These are phyloP conservation scores for Tragelaphus buxtoni DNA, from an alignment of 2,113 vertebrate species.

Conservation along the genomic window DNA sequence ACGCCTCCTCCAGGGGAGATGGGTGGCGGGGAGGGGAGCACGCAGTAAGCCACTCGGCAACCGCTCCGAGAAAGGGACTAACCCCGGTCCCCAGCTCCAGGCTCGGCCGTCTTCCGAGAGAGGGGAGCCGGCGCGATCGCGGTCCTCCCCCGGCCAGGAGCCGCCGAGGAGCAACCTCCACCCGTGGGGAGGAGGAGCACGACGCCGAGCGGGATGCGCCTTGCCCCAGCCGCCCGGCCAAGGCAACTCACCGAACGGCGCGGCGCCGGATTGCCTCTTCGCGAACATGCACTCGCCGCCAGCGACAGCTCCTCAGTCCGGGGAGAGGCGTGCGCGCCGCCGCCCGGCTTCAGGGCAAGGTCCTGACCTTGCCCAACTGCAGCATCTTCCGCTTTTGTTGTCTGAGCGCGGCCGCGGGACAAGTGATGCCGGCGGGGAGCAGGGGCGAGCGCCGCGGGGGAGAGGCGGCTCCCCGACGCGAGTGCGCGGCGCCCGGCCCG, in stretches of 20 bases:
- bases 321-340: conserved; percentile 59
- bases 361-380: conserved; percentile 81
- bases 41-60: conserved; percentile 55
- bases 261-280: conserved; percentile 73
- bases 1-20: conserved; percentile 59
- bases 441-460: conserved; percentile 43
- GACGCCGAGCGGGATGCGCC: conserved; percentile 7
- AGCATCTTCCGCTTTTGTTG: conserved; percentile 71
- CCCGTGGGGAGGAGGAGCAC: background rate
- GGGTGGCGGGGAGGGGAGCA: conserved; percentile 2
- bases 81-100: background rate
- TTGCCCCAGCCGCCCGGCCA: conserved; percentile 63
- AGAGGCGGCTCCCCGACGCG: conserved; percentile 64
- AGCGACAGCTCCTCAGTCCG: conserved; percentile 71
- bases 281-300: conserved; percentile 75
- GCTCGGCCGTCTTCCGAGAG: background rate
- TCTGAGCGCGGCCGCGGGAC: conserved; percentile 60
- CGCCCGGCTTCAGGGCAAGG: conserved; percentile 78
- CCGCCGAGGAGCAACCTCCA: conserved; percentile 39
- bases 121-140: background rate
- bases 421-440: conserved; percentile 38
- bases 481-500: conserved; percentile 65
- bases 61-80: conserved; percentile 43
- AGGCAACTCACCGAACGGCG: conserved; percentile 81
- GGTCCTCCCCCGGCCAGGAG: conserved; percentile 1